phyloP scores from a whole-genome alignment of 2,888 invertebrate genomes.

The Taenaris catops region DNA sequence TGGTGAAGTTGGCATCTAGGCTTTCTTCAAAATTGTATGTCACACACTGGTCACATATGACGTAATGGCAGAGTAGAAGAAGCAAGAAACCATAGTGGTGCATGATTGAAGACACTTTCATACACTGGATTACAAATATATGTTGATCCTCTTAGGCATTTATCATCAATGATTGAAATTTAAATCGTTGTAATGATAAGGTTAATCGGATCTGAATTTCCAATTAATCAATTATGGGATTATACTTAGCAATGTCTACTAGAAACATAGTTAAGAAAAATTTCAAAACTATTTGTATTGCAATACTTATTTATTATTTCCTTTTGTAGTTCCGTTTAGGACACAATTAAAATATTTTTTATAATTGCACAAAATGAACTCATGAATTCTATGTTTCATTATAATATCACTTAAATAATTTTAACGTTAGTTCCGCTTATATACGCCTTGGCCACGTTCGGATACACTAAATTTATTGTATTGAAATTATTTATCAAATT shows the following conservation, averaged over 20 bases:
- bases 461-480: too few species aligned
- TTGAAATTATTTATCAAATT: too few species aligned
- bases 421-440: too few species aligned
- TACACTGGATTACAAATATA: conserved; percentile 20
- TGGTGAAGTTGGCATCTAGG: conserved; percentile 29
- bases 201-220: conserved; percentile 9
- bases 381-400: too few species aligned
- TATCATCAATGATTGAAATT: conserved; percentile 6
- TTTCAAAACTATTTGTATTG: too few species aligned
- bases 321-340: too few species aligned
- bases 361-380: too few species aligned
- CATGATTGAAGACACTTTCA: conserved; percentile 1
- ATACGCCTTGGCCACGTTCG: too few species aligned
- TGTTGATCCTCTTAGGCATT: conserved; percentile 1
- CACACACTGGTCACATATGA: conserved; percentile 32
- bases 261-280: conserved; percentile 1
- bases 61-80: conserved; percentile 15
- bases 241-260: conserved; percentile 2
- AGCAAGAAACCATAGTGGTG: conserved; percentile 11
- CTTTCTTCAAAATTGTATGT: conserved; percentile 39
- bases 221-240: conserved; percentile 11
- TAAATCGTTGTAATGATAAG: conserved; percentile 24
- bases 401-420: too few species aligned
- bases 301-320: neutral
- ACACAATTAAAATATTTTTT: too few species aligned